phyloP scores from a whole-genome alignment of 2,888 invertebrate genomes.

The Prenolepis imparis region DNA sequence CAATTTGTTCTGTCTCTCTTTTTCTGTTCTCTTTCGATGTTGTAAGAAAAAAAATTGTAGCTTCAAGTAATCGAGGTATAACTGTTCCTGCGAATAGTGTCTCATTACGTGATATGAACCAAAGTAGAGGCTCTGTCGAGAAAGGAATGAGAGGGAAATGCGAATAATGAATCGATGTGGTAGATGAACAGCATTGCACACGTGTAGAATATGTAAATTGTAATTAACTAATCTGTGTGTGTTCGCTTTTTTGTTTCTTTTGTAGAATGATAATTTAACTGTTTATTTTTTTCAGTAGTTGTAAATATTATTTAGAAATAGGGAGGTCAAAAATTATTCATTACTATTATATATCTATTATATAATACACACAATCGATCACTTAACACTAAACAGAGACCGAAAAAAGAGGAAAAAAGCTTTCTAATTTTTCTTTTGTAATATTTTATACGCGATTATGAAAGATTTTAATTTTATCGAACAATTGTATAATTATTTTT shows the following conservation, averaged over 20 bases:
- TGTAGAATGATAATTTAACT: neutral
- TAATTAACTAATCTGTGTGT: conserved; percentile 7
- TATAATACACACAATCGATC: neutral
- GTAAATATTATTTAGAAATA: conserved; percentile 5
- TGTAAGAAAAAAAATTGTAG: conserved; percentile 48
- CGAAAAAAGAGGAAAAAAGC: neutral
- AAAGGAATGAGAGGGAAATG: conserved; percentile 14
- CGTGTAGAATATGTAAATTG: conserved; percentile 51
- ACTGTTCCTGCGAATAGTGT: conserved; percentile 74
- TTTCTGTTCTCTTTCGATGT: conserved; percentile 57
- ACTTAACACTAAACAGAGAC: neutral
- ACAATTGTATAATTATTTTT: neutral
- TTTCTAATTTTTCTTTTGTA: neutral
- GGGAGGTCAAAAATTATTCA: conserved; percentile 5
- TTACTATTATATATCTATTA: conserved; percentile 2
- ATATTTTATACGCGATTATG: neutral
- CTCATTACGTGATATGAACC: conserved; percentile 73
- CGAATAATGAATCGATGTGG: conserved; percentile 15
- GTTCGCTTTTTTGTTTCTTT: neutral
- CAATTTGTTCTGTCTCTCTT: conserved; percentile 54
- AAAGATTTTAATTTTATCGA: conserved; percentile 12
- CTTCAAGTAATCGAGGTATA: conserved; percentile 62
- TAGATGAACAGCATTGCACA: conserved; percentile 1
- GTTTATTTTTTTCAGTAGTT: conserved; percentile 7
- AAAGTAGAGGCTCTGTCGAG: conserved; percentile 59